A percentile compares a stretch with the other conserved stretches of the same genome.
These are phyloP conservation scores for Brachypterus glaber DNA, from an alignment of 2,888 invertebrate genomes.

Conservation along the genomic window DNA sequence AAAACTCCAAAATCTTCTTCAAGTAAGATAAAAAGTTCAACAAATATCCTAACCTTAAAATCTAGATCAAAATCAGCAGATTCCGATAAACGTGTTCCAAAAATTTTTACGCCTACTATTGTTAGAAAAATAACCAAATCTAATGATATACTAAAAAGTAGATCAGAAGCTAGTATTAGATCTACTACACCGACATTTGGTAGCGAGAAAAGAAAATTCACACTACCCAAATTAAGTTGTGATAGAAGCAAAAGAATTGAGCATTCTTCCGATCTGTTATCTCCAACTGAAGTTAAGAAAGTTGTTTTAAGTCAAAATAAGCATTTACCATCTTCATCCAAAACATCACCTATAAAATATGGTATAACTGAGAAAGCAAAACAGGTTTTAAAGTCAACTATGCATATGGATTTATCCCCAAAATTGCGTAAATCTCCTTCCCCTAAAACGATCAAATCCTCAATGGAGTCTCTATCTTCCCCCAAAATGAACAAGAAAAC, in stretches of 20 bases:
- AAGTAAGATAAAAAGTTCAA: conserved; percentile 38
- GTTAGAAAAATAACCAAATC: conserved; percentile 24
- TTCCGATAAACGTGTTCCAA: conserved; percentile 16
- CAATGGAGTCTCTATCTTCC: conserved; percentile 32
- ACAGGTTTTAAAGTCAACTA: conserved; percentile 24
- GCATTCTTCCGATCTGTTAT: conserved; percentile 48
- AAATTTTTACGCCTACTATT: conserved; percentile 9
- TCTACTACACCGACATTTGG: conserved; percentile 51
- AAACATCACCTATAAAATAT: conserved; percentile 39
- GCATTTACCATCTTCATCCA: background rate
- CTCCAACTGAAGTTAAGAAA: conserved; percentile 50
- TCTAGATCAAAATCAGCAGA: conserved; percentile 19
- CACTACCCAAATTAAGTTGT: conserved; percentile 34
- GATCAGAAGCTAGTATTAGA: conserved; percentile 41
- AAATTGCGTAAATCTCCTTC: conserved; percentile 21
- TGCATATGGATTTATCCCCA: conserved; percentile 18
- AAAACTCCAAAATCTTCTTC: conserved; percentile 37
- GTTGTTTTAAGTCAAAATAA: conserved; percentile 28
- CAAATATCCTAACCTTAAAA: conserved; percentile 16
- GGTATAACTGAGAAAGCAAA: conserved; percentile 35
- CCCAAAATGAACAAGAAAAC: conserved; percentile 19
- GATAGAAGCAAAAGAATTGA: conserved; percentile 24
- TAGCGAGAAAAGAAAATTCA: conserved; percentile 45
- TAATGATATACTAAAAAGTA: conserved; percentile 11
- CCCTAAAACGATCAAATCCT: conserved; percentile 26